Percentiles rank a stretch among this genome's conserved stretches.
These are phyloP conservation scores for Uropsilus gracilis DNA, from an alignment of 2,113 vertebrate genomes.

Conservation along the genomic window DNA sequence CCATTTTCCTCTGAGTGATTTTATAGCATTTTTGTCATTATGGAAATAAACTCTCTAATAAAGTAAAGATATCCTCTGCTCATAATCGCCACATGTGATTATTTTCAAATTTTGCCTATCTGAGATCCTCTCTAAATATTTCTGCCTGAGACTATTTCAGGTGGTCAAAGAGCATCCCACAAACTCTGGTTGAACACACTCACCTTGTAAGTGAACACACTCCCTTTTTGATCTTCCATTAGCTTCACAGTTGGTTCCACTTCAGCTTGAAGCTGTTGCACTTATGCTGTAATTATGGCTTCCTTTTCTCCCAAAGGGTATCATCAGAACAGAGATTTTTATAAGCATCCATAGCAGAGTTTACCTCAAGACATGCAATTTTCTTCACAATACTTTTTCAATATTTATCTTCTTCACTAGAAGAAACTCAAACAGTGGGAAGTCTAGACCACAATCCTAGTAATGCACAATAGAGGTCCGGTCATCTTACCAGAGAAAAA, in stretches of 20 bases:
- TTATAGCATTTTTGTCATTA: conserved; percentile 92
- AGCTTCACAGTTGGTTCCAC: conserved; percentile 88
- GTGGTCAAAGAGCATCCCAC: conserved; percentile 88
- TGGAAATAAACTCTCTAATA: conserved; percentile 89
- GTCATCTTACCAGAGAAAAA: too few species aligned
- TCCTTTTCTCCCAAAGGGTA: conserved; percentile 82
- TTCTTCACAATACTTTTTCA: background rate
- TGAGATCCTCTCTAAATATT: conserved; percentile 88
- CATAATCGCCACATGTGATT: conserved; percentile 88
- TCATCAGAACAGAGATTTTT: background rate
- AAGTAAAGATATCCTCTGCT: conserved; percentile 80
- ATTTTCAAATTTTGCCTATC: conserved; percentile 89
- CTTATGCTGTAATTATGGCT: conserved; percentile 80
- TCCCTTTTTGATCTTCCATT: conserved; percentile 87
- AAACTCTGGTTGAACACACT: conserved; percentile 86
- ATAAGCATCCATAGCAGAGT: background rate
- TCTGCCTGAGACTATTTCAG: conserved; percentile 86
- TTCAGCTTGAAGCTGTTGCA: conserved; percentile 84
- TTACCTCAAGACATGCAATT: background rate
- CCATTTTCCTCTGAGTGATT: conserved; percentile 93
- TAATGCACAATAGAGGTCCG: too few species aligned
- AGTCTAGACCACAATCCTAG: too few species aligned
- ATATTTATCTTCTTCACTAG: conserved; percentile 85
- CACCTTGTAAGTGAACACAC: too few species aligned
- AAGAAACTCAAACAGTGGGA: conserved; percentile 93